Percentiles rank a stretch among this genome's conserved stretches.
These are phyloP conservation scores for Epinotia bilunana DNA, from an alignment of 2,888 invertebrate genomes.

Conservation along the genomic window DNA sequence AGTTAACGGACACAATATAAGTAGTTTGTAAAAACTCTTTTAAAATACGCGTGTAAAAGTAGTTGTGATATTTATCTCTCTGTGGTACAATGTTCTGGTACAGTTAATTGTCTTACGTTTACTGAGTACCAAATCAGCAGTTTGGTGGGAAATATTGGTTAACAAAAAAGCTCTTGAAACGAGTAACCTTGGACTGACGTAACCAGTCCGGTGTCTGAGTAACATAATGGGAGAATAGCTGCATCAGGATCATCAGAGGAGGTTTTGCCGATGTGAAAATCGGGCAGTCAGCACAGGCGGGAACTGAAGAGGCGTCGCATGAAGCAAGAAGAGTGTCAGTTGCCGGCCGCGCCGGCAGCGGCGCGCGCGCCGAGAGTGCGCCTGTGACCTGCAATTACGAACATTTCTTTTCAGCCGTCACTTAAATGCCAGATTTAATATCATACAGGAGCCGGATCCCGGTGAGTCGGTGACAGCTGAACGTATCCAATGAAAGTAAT, in stretches of 20 bases:
- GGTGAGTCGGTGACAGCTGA: background rate
- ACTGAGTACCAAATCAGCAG: constrained; percentile 30
- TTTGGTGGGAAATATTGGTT: constrained; percentile 21
- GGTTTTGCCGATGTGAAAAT: constrained; percentile 50
- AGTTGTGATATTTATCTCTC: constrained; percentile 21
- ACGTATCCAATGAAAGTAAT: background rate
- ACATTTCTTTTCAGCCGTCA: background rate
- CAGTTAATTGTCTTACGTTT: constrained; percentile 8
- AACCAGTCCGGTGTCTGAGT: constrained; percentile 20
- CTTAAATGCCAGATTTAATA: background rate
- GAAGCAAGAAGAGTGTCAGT: constrained; percentile 51
- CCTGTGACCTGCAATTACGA: constrained; percentile 62
- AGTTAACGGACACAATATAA: constrained; percentile 27
- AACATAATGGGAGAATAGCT: constrained; percentile 36
- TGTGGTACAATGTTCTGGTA: background rate
- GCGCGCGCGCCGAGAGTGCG: constrained; percentile 50
- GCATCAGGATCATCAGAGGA: constrained; percentile 39
- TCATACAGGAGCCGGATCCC: background rate
- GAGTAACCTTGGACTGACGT: constrained; percentile 12
- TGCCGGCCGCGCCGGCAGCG: constrained; percentile 47
- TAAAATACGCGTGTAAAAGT: constrained; percentile 30
- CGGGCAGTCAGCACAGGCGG: constrained; percentile 51
- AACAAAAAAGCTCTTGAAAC: constrained; percentile 17
- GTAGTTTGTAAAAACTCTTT: background rate
- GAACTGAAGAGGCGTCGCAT: constrained; percentile 56